These are phyloP conservation scores for Cydia pomonella DNA, from an alignment of 1,140 invertebrate genomes.

Conservation along the genomic window DNA sequence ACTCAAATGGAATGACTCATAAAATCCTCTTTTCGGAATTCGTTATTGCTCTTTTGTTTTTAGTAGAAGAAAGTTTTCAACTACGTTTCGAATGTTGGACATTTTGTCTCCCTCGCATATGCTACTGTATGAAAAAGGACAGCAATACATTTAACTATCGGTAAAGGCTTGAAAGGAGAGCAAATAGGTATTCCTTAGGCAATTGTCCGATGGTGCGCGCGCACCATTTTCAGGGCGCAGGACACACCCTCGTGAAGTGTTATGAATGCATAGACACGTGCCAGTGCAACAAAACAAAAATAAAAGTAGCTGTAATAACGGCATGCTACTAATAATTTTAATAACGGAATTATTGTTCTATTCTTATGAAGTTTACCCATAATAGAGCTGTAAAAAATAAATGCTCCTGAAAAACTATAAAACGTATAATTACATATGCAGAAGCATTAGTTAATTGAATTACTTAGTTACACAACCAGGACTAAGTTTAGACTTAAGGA, in stretches of 20 bases:
- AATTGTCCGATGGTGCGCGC: conserved; percentile 61
- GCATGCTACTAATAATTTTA: background rate
- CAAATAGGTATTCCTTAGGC: conserved; percentile 45
- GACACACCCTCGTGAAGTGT: conserved; percentile 58
- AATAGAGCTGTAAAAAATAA: background rate
- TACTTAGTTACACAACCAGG: background rate
- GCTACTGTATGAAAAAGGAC: conserved; percentile 41
- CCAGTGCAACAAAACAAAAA: conserved; percentile 16
- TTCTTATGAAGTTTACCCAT: background rate
- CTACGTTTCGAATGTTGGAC: background rate
- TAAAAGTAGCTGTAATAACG: background rate
- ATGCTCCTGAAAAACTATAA: background rate
- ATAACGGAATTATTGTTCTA: background rate
- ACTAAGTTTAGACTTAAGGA: background rate
- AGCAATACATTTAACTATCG: conserved; percentile 34
- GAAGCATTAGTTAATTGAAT: background rate
- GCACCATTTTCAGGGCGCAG: conserved; percentile 75
- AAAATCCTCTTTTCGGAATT: conserved; percentile 14
- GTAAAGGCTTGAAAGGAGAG: conserved; percentile 38
- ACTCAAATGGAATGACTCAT: conserved; percentile 23
- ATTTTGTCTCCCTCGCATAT: background rate
- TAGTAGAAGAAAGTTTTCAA: conserved; percentile 32
- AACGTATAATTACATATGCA: background rate
- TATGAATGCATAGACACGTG: conserved; percentile 65
- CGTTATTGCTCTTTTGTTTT: conserved; percentile 35